Percentiles rank a stretch among this genome's conserved stretches.
These are phyloP conservation scores for Hecatera dysodea DNA, from an alignment of 2,888 invertebrate species.

Conservation along the genomic window DNA sequence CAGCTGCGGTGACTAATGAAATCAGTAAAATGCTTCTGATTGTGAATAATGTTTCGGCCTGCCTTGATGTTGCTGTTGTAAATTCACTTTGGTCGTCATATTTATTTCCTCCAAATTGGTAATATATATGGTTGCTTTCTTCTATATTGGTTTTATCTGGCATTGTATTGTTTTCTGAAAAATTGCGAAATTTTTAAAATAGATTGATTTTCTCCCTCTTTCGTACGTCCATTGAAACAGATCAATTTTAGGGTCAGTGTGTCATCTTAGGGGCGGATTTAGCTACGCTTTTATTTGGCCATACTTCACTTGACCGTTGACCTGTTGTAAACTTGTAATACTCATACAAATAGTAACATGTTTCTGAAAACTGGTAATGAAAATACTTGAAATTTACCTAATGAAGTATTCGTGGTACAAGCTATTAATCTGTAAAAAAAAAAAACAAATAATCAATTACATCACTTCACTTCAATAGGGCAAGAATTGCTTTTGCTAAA, in stretches of 20 bases:
- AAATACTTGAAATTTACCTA: slow-evolving; percentile 17
- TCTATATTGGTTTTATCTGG: slow-evolving; percentile 18
- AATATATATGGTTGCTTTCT: slow-evolving; percentile 37
- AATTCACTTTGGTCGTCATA: not conserved
- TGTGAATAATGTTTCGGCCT: not conserved
- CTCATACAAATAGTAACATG: not conserved
- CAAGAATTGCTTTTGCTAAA: not conserved
- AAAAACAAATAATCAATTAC: slow-evolving; percentile 3
- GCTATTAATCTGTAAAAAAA: not conserved
- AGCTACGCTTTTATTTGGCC: no score
- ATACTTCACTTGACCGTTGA: not conserved
- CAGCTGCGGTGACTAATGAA: not conserved
- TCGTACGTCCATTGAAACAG: not conserved
- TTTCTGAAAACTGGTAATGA: not conserved
- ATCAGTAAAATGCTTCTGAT: slow-evolving; percentile 26
- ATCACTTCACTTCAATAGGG: not conserved
- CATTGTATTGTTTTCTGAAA: slow-evolving; percentile 49
- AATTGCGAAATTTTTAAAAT: not conserved
- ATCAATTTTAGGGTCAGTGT: not conserved
- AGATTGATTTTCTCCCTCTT: not conserved
- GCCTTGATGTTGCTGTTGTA: not conserved
- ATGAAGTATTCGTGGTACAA: not conserved
- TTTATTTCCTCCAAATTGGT: slow-evolving; percentile 21
- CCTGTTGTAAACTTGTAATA: not conserved
- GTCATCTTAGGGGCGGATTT: no score